Conservation (phyloP, 2,113 vertebrate genomes). For the Benthochromis sp. region DNA sequence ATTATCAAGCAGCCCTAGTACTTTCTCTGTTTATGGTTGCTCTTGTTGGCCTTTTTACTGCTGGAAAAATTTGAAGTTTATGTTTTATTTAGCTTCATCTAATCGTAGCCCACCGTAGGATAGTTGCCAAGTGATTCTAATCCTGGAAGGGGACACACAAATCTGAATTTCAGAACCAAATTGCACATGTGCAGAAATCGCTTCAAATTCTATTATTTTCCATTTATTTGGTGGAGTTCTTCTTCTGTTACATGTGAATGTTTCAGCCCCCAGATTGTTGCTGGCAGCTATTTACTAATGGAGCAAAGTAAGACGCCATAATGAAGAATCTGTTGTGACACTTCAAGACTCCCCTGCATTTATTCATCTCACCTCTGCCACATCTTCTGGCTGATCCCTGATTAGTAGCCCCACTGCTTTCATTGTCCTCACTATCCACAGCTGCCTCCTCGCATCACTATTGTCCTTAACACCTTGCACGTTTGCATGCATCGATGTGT, state of each 20-base stretch:
- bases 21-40: background rate
- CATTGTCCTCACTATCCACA: background rate
- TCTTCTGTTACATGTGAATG: background rate
- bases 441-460: slow-evolving; percentile 7
- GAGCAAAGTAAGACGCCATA: background rate
- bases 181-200: background rate
- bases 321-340: slow-evolving; percentile 17
- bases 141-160: background rate
- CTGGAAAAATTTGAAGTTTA: background rate
- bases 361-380: slow-evolving; percentile 2
- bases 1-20: background rate
- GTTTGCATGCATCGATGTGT: background rate
- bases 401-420: background rate
- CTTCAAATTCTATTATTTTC: background rate
- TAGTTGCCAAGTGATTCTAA: background rate
- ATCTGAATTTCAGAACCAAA: background rate
- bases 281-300: background rate
- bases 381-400: background rate
- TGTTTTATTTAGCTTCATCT: background rate
- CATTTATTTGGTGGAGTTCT: background rate
- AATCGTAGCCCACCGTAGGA: background rate
- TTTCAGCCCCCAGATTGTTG: background rate
- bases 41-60: background rate
- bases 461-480: background rate
- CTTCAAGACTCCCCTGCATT: background rate